Conservation (phyloP, 2,797 vertebrate genomes). For the Gymnoscopelus braueri region DNA sequence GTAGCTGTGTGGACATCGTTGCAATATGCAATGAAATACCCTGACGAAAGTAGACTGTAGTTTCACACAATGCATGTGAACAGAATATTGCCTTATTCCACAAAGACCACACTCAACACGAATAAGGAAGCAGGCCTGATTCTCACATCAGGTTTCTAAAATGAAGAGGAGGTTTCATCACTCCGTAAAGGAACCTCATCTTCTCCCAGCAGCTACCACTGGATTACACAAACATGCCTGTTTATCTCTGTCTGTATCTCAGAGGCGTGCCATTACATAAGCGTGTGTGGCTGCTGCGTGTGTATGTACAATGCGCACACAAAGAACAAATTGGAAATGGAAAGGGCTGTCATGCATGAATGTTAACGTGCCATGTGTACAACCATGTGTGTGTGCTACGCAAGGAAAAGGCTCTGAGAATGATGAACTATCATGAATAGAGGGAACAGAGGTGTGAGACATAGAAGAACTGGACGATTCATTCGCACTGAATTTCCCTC, state of each 20-base stretch:
- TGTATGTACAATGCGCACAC: slow-evolving; percentile 18
- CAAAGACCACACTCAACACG: slow-evolving; percentile 5
- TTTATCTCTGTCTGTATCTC: slow-evolving; percentile 57
- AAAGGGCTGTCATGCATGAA: slow-evolving; percentile 13
- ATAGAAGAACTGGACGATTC: slow-evolving; percentile 14
- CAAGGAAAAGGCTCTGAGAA: slow-evolving; percentile 1
- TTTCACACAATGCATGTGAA: not conserved
- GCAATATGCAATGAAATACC: not conserved
- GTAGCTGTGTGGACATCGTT: slow-evolving; percentile 4
- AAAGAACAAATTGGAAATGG: slow-evolving; percentile 36
- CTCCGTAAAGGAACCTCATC: slow-evolving; percentile 26
- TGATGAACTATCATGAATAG: slow-evolving; percentile 24
- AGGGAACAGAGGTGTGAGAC: not conserved
- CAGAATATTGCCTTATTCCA: slow-evolving; percentile 4
- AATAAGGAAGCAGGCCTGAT: not conserved
- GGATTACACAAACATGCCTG: slow-evolving; percentile 60
- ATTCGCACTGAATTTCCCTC: slow-evolving; percentile 30
- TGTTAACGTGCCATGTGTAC: not conserved
- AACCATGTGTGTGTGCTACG: not conserved
- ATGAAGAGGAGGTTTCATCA: slow-evolving; percentile 39
- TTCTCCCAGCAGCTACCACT: slow-evolving; percentile 32
- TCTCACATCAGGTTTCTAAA: slow-evolving; percentile 14
- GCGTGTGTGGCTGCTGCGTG: slow-evolving; percentile 5
- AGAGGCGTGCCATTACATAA: slow-evolving; percentile 54
- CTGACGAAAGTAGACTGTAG: not conserved